These are phyloP conservation scores for Bombyx mandarina DNA, from an alignment of 1,140 invertebrate genomes.

Conservation along the genomic window DNA sequence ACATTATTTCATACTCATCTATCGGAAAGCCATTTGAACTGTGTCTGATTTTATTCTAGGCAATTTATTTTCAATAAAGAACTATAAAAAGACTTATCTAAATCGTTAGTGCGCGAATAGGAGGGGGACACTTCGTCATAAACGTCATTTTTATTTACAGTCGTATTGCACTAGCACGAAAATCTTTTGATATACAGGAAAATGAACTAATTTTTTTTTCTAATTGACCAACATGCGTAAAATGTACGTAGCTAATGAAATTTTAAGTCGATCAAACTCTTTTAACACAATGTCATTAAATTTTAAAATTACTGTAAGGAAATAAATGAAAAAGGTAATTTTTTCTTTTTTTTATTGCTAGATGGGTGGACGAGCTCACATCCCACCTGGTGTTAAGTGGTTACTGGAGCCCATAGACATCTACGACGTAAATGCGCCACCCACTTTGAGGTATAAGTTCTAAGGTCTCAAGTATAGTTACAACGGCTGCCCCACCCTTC, in stretches of 20 bases:
- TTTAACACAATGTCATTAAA: too few relatives aligned
- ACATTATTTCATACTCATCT: constrained; percentile 69
- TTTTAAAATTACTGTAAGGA: too few relatives aligned
- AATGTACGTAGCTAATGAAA: neutral
- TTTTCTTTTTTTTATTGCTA: too few relatives aligned
- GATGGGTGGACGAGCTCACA: too few relatives aligned
- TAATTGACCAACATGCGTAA: neutral
- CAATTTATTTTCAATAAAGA: constrained; percentile 72
- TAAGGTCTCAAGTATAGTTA: too few relatives aligned
- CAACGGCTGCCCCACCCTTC: too few relatives aligned
- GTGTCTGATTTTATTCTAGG: constrained; percentile 68
- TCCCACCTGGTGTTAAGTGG: too few relatives aligned
- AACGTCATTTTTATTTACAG: constrained; percentile 60
- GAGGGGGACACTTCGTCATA: constrained; percentile 56
- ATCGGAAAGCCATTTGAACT: constrained; percentile 66
- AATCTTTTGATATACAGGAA: constrained; percentile 18
- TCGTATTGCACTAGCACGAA: constrained; percentile 37
- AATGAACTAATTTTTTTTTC: neutral
- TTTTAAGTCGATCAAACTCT: neutral
- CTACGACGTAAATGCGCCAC: too few relatives aligned
- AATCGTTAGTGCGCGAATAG: constrained; percentile 52
- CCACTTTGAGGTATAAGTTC: too few relatives aligned
- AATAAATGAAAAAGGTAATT: too few relatives aligned
- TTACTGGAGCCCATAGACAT: too few relatives aligned
- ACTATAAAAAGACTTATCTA: constrained; percentile 71